These are phyloP conservation scores for Drosophila repleta DNA, from an alignment of 1,140 invertebrate genomes.

Conservation along the genomic window DNA sequence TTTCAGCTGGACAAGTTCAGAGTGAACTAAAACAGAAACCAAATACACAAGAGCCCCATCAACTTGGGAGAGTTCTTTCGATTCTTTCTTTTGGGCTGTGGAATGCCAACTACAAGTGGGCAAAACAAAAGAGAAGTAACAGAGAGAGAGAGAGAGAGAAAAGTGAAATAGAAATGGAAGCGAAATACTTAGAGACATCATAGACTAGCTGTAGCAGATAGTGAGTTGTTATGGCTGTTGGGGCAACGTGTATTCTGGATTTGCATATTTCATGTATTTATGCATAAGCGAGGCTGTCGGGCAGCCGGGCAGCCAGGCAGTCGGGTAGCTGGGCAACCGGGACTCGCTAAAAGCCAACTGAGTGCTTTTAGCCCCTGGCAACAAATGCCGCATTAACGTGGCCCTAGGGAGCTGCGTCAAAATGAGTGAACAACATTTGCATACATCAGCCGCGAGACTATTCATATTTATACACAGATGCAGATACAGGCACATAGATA, in stretches of 20 bases:
- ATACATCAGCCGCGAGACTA: slow-evolving; percentile 35
- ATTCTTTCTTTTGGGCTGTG: neutral
- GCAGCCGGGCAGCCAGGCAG: neutral
- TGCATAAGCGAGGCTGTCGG: slow-evolving; percentile 30
- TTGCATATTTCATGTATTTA: slow-evolving; percentile 69
- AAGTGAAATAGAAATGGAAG: neutral
- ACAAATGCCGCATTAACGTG: slow-evolving; percentile 63
- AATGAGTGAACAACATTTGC: slow-evolving; percentile 57
- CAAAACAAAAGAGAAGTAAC: slow-evolving; percentile 15
- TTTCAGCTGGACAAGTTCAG: slow-evolving; percentile 40
- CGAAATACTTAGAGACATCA: slow-evolving; percentile 13
- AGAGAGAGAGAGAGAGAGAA: neutral
- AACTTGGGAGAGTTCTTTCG: slow-evolving; percentile 7
- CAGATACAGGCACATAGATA: slow-evolving; percentile 1
- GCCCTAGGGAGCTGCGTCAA: slow-evolving; percentile 61
- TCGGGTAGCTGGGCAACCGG: slow-evolving; percentile 19
- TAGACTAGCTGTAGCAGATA: slow-evolving; percentile 11
- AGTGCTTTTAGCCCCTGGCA: slow-evolving; percentile 44
- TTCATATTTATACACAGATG: slow-evolving; percentile 23
- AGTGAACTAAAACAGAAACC: slow-evolving; percentile 32
- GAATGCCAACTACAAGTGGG: slow-evolving; percentile 21
- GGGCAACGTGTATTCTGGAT: slow-evolving; percentile 27
- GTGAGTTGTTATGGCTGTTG: slow-evolving; percentile 12
- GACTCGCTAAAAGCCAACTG: slow-evolving; percentile 70
- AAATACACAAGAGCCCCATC: slow-evolving; percentile 33